A percentile compares a stretch with the other conserved stretches of the same genome.
phyloP scores from a whole-genome alignment of 2,113 vertebrate species.

The Aegithalos caudatus region DNA sequence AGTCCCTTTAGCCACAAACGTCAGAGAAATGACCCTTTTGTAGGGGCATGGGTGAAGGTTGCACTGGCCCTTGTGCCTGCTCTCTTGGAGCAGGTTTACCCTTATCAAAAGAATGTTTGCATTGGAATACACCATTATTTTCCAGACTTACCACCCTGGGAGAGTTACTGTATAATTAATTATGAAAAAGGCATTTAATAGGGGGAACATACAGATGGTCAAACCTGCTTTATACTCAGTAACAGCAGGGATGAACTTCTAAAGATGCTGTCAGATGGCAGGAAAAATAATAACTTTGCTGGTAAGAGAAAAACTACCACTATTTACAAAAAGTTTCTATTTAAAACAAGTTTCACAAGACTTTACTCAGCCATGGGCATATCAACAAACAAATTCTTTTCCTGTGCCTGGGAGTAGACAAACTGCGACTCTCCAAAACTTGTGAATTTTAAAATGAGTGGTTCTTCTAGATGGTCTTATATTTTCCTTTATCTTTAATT shows the following conservation, averaged over 20 bases:
- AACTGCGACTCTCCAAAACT: neutral
- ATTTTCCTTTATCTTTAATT: neutral
- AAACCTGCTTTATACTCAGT: neutral
- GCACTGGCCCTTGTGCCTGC: neutral
- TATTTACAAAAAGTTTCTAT: neutral
- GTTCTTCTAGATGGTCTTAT: neutral
- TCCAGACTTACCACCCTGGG: neutral
- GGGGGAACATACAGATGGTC: neutral
- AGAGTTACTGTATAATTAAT: neutral
- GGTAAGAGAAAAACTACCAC: neutral
- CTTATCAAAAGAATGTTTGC: neutral
- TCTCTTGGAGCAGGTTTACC: neutral
- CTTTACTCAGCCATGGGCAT: neutral
- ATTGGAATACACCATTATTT: neutral
- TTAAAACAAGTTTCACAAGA: neutral
- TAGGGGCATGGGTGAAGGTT: neutral
- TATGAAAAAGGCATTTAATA: neutral
- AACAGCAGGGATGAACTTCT: neutral
- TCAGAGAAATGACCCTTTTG: accelerated
- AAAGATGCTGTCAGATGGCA: neutral
- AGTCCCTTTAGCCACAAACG: neutral
- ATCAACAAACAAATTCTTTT: neutral
- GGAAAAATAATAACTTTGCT: neutral
- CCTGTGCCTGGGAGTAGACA: neutral
- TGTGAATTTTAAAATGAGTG: neutral